Base-by-base conservation (phyloP, 2,113 vertebrate genomes). In the Pterocles gutturalis region DNA sequence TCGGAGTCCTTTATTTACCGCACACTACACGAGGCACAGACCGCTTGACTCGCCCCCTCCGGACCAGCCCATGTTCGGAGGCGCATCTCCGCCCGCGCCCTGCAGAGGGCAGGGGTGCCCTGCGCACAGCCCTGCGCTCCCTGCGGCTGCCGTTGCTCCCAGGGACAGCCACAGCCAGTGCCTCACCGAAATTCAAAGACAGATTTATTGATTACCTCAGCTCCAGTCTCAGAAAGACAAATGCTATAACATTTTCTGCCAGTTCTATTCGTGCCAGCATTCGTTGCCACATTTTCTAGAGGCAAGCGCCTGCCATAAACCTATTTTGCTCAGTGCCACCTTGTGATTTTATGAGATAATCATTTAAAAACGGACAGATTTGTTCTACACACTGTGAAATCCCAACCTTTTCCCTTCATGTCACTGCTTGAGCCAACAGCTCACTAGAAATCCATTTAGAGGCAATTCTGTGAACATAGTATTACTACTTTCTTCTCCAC, bases 31-130 rank as follows among this genome's bases (percentile, higher is more conserved):
- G 19, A 53, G 38, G 1, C 17, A 7, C 6, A 11, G 17, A 9
- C 10, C 11, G 3, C 20, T 10, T 1, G 41, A 1, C 19, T 9
- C 8, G 66, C 9, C 36, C 28, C 25, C 7, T 11, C 46, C 1
- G 28, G 36, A 49, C 34, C 12, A 6, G 0, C 48, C 6, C 28
- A 0, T 14, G 26, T 48, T 24, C 1, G 33, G 7, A 13, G 38
- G 5, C 86, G 97, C 75, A 95, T 5, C 18, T 36, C 57, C 6
- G 4, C 1, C 11, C 0, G 10, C 2, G 60, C 65, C 97, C 98
- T 97, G 98, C 94, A 98, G 98, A 96, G 94, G 98, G 97, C 80
- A 49, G 10, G 6, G 79, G 58, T 62, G 97, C 55, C 34, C 71
- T 91, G 95, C 2, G 61, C 95, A 97, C 94, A 29, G 85, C 0